A percentile compares a stretch with the other conserved stretches of the same genome.
Evolutionary conservation across 2,113 vertebrate genomes (phyloP).

Genomic region (Oncorhynchus mykiss): DNA sequence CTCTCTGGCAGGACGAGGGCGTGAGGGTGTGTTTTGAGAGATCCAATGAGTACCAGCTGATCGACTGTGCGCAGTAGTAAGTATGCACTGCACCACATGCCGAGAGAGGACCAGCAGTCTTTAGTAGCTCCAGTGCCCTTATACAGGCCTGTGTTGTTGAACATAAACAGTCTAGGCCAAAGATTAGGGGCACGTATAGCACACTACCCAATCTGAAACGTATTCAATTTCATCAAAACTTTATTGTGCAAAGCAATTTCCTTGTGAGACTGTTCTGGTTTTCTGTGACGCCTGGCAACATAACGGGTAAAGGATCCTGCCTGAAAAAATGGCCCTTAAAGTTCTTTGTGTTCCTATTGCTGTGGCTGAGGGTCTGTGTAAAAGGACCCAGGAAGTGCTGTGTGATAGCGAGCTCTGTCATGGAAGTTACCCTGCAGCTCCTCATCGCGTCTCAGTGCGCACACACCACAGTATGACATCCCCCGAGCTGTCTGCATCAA

Average conservation of each 20-base stretch:
- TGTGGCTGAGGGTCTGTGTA: not conserved
- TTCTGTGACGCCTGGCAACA: too few species aligned
- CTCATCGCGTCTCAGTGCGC: not conserved
- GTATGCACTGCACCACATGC: conserved; percentile 52
- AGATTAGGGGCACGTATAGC: too few species aligned
- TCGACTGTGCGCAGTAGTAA: conserved; percentile 99
- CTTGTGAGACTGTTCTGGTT: too few species aligned
- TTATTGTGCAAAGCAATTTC: too few species aligned
- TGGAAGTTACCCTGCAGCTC: not conserved
- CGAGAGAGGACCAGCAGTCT: too few species aligned
- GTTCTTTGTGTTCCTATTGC: not conserved
- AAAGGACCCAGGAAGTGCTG: not conserved
- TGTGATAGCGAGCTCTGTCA: not conserved
- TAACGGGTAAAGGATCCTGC: not conserved
- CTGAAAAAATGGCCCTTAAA: not conserved
- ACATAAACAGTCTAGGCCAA: too few species aligned
- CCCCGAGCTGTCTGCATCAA: not conserved
- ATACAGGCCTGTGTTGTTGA: too few species aligned
- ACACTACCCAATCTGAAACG: too few species aligned
- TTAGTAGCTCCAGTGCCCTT: too few species aligned
- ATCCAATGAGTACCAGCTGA: conserved; percentile 98
- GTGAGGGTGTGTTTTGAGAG: conserved; percentile 94
- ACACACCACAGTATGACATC: not conserved
- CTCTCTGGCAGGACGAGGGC: conserved; percentile 94
- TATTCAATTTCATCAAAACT: too few species aligned